A percentile compares a stretch with the other conserved stretches of the same genome.
These are phyloP conservation scores for Hydriomena furcata DNA, from an alignment of 2,888 invertebrate species.

Conservation along the genomic window DNA sequence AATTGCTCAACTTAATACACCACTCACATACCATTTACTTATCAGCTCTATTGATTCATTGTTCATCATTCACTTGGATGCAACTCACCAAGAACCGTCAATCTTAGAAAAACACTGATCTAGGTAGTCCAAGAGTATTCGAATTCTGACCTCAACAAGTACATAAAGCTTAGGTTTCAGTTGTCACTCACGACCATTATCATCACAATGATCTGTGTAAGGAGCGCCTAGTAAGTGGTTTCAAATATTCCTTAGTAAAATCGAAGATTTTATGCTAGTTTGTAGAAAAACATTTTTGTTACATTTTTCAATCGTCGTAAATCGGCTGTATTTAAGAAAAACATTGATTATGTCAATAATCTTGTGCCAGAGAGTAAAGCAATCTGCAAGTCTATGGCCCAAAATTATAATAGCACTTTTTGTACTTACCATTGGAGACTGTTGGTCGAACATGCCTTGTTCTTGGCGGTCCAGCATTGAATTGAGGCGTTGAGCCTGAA, in stretches of 20 bases:
- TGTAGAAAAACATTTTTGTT: not conserved
- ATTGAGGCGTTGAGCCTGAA: conserved; percentile 84
- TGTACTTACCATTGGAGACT: conserved; percentile 76
- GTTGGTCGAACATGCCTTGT: conserved; percentile 81
- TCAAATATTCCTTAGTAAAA: not conserved
- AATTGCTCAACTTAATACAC: too few species aligned
- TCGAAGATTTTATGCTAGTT: conserved; percentile 4
- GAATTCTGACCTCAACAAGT: conserved; percentile 21
- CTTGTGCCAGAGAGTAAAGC: conserved; percentile 20
- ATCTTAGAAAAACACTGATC: conserved; percentile 11
- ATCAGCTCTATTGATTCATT: too few species aligned
- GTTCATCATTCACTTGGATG: too few species aligned
- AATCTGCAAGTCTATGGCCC: conserved; percentile 21
- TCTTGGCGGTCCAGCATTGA: conserved; percentile 89
- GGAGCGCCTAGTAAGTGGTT: not conserved
- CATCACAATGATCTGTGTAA: too few species aligned
- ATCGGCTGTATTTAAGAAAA: conserved; percentile 14
- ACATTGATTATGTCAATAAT: conserved; percentile 13
- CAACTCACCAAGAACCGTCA: too few species aligned
- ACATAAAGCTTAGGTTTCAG: conserved; percentile 7
- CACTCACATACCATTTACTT: too few species aligned
- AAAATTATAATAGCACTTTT: conserved; percentile 28
- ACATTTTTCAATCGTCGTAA: not conserved
- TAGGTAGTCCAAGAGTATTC: conserved; percentile 7
- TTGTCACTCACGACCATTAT: too few species aligned